Conservation (phyloP, 2,888 invertebrate species). For the Synanthedon formicaeformis region DNA sequence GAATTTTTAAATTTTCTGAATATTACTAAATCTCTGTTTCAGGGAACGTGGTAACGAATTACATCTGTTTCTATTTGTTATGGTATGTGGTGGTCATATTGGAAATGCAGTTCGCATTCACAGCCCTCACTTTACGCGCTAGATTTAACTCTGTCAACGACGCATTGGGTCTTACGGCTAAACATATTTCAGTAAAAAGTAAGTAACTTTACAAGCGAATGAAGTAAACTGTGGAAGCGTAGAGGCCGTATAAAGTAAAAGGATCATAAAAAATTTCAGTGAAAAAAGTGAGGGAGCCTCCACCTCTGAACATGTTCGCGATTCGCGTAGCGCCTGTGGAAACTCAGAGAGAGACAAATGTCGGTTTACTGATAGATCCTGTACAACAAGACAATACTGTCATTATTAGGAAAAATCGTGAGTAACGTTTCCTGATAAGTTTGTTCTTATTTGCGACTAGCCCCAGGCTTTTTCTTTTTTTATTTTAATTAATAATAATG, state of each 20-base stretch:
- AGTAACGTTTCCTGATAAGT: not conserved
- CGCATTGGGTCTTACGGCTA: conserved; percentile 54
- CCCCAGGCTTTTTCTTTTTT: too few species aligned
- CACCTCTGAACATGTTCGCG: conserved; percentile 48
- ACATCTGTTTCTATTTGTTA: conserved; percentile 69
- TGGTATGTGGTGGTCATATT: conserved; percentile 70
- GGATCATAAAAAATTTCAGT: conserved; percentile 23
- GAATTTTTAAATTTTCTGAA: not conserved
- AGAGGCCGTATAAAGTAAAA: not conserved
- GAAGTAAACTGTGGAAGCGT: not conserved
- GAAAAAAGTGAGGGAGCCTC: conserved; percentile 31
- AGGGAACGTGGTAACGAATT: conserved; percentile 64
- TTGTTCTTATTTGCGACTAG: too few species aligned
- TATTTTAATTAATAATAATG: too few species aligned
- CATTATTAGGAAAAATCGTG: conserved; percentile 27
- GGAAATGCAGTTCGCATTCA: conserved; percentile 72
- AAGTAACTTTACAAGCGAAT: conserved; percentile 6
- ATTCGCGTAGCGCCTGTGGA: conserved; percentile 38
- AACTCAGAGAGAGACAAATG: conserved; percentile 28
- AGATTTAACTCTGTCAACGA: conserved; percentile 68
- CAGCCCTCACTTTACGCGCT: conserved; percentile 67
- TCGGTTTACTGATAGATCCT: conserved; percentile 41
- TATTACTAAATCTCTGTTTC: conserved; percentile 8
- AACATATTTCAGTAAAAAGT: conserved; percentile 42
- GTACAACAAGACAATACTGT: conserved; percentile 30